Evolutionary conservation across 2,888 invertebrate species (phyloP).

Genomic region (Therioaphis trifolii): DNA sequence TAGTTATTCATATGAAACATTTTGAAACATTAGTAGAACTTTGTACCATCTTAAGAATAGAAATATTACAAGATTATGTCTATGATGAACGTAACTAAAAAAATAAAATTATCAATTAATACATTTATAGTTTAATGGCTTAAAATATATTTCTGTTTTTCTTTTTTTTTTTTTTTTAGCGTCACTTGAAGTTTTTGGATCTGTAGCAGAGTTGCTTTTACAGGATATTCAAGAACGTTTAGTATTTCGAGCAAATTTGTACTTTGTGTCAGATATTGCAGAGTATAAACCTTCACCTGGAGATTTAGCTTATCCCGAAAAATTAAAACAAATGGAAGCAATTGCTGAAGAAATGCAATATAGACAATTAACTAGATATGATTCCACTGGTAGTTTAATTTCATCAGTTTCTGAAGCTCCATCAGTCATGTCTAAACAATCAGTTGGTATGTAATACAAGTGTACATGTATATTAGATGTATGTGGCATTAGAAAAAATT

Average conservation of each 20-base stretch:
- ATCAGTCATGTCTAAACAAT: slow-evolving; percentile 58
- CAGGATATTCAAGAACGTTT: slow-evolving; percentile 96
- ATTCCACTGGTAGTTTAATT: slow-evolving; percentile 56
- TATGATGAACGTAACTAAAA: slow-evolving; percentile 79
- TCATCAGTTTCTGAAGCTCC: slow-evolving; percentile 57
- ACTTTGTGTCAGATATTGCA: slow-evolving; percentile 90
- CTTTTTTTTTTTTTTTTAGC: slow-evolving; percentile 69
- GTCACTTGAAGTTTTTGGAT: slow-evolving; percentile 81
- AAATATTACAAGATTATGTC: slow-evolving; percentile 92
- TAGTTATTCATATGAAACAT: slow-evolving; percentile 96
- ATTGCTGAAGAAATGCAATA: slow-evolving; percentile 62
- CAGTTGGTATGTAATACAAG: slow-evolving; percentile 54
- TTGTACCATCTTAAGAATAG: slow-evolving; percentile 89
- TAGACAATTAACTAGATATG: slow-evolving; percentile 52
- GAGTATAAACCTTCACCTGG: slow-evolving; percentile 90
- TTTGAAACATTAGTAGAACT: slow-evolving; percentile 97
- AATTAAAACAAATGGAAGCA: slow-evolving; percentile 96
- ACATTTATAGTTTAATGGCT: neutral
- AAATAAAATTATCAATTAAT: neutral
- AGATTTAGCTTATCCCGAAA: slow-evolving; percentile 97
- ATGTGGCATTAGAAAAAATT: too few relatives aligned
- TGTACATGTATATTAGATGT: too few relatives aligned
- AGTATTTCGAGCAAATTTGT: slow-evolving; percentile 94
- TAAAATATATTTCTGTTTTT: slow-evolving; percentile 8
- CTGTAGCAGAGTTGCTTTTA: slow-evolving; percentile 82